A percentile compares a stretch with the other conserved stretches of the same genome.
Evolutionary conservation across 2,113 vertebrate genomes (phyloP).

Genomic region (Furnarius figulus): DNA sequence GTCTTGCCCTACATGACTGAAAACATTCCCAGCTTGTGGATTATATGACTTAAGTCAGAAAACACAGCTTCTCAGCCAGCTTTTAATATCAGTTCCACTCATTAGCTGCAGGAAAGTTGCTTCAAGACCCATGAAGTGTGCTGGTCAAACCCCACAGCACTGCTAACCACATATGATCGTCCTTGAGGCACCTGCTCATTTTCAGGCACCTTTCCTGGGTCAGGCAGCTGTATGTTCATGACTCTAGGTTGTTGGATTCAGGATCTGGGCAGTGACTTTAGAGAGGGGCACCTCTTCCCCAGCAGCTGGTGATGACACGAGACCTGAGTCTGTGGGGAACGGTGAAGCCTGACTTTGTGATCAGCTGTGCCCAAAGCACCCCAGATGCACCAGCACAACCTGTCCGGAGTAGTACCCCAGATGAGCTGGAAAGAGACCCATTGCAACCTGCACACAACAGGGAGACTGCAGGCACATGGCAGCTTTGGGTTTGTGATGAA

Average conservation of each 20-base stretch:
- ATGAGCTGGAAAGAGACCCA: neutral
- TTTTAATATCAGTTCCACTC: neutral
- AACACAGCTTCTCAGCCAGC: neutral
- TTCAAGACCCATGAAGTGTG: neutral
- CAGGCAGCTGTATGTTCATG: neutral
- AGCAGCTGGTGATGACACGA: neutral
- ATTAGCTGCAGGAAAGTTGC: neutral
- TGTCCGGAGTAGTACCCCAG: neutral
- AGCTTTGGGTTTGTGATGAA: neutral
- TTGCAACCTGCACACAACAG: accelerated
- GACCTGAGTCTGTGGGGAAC: neutral
- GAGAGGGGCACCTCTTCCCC: neutral
- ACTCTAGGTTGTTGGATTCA: neutral
- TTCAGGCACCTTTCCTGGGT: neutral
- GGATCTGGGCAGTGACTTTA: neutral
- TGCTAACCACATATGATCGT: neutral
- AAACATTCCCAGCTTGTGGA: neutral
- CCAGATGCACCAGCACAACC: neutral
- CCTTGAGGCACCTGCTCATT: neutral
- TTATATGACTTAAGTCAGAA: neutral
- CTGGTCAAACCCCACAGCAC: neutral
- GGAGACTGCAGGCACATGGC: neutral
- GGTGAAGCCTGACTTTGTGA: neutral
- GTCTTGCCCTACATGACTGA: neutral
- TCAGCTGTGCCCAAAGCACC: neutral